Base-by-base conservation (phyloP, 2,888 invertebrate genomes). In the Xestobium rufovillosum region DNA sequence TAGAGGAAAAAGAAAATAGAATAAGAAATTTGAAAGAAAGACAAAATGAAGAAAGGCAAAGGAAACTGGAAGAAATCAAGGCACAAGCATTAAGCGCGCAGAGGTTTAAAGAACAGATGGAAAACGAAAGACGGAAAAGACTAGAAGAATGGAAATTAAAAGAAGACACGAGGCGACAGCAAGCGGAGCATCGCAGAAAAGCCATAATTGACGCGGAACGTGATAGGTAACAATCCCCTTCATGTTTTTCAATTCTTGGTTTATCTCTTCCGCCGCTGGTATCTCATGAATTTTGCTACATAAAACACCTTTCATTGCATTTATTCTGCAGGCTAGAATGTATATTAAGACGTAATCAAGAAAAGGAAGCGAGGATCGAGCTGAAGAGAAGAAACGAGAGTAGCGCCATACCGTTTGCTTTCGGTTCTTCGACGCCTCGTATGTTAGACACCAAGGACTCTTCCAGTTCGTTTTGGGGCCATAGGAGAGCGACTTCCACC, bases 381-480 rank as follows among this genome's bases (percentile, higher is more conserved):
- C 75, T 82, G 34, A 85, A 83, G 63, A 78, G 78, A 55, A 78
- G 79, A 56, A 78, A 83, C 53, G 86, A 88, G 59, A 76, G 83
- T 53, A 76, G 76, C 59, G 78, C 78, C 47, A 71, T 73, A 51
- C 83, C 82, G 38, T 91, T 89, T 69, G 91, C 90, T 36, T 91
- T 91, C 68, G 91, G 91, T 41, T 90, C 89, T 53, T 90, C 89
- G 50, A 91, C 89, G 44, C 90, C 91, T 44, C 74, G 91, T 45
- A 78, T 88, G 70, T 71, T 88, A 55, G 87, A 88, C 62, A 85
- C 87, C 36, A 76, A 80, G 43, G 87, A 88, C 61, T 78, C 83
- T 49, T 78, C 78, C 39, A 78, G 81, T 47, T 76, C 80, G 57
- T 88, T 83, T 72, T 89, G 87, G 88, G 83, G 85, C 48, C 81